Evolutionary conservation across 2,888 invertebrate genomes (phyloP).

Genomic region (Vesta saturnalis): DNA sequence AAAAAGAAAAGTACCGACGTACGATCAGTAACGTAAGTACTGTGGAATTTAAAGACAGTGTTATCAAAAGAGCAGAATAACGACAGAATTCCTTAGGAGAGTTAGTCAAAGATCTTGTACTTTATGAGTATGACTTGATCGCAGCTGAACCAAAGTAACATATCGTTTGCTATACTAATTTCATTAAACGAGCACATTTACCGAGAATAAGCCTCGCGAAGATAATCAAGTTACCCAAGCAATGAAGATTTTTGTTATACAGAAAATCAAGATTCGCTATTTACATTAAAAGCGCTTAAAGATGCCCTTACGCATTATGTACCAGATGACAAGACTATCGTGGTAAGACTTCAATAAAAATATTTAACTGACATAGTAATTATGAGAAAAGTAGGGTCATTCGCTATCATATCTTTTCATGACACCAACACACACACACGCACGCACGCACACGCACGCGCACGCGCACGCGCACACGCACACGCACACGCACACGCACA

Average conservation of each 20-base stretch:
- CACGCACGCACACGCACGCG: no score
- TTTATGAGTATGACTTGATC: slow-evolving; percentile 42
- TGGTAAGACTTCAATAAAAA: no score
- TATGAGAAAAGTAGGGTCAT: no score
- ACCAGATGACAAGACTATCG: no score
- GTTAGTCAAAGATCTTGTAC: slow-evolving; percentile 47
- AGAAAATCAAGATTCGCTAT: background rate
- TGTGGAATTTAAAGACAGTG: slow-evolving; percentile 53
- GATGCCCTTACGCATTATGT: no score
- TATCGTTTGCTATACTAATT: slow-evolving; percentile 54
- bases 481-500: no score
- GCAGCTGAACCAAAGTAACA: slow-evolving; percentile 54
- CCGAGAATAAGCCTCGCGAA: slow-evolving; percentile 43
- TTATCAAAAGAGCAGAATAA: slow-evolving; percentile 55
- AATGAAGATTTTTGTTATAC: background rate
- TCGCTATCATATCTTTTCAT: no score
- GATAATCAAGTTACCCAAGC: background rate
- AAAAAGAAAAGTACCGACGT: slow-evolving; percentile 51
- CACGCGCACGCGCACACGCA: no score
- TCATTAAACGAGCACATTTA: slow-evolving; percentile 51
- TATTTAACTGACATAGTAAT: no score
- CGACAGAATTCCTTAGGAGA: slow-evolving; percentile 50
- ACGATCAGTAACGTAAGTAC: slow-evolving; percentile 52
- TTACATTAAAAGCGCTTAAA: no score
- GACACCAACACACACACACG: no score